Percentiles rank a stretch among this genome's conserved stretches.
Evolutionary conservation across 2,888 invertebrate species (phyloP).

Genomic region (Thera obeliscata): DNA sequence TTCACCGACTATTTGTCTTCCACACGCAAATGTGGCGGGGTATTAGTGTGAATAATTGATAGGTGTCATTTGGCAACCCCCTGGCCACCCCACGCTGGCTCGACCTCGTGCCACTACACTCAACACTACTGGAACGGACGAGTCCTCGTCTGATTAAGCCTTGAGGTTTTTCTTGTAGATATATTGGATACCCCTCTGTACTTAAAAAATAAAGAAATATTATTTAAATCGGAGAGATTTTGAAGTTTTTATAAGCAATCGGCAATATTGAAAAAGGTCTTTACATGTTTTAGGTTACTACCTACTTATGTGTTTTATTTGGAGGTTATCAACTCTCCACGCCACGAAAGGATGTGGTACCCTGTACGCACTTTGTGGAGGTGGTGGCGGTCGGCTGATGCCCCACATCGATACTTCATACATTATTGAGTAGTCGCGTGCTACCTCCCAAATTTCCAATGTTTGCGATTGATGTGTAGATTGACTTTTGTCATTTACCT

Average conservation of each 20-base stretch:
- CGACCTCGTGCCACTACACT: slow-evolving; percentile 46
- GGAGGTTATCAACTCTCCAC: slow-evolving; percentile 25
- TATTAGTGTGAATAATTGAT: slow-evolving; percentile 83
- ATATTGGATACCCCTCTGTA: no score
- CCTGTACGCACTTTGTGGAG: slow-evolving; percentile 59
- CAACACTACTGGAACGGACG: slow-evolving; percentile 48
- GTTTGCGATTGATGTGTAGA: slow-evolving; percentile 85
- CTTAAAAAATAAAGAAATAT: no score
- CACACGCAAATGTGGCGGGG: slow-evolving; percentile 82
- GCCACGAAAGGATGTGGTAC: slow-evolving; percentile 53
- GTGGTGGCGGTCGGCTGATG: slow-evolving; percentile 61
- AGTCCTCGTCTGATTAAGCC: slow-evolving; percentile 42
- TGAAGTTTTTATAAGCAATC: no score
- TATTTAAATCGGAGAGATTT: no score
- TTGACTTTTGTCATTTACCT: slow-evolving; percentile 84
- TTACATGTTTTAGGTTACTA: not conserved
- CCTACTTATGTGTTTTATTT: not conserved
- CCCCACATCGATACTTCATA: slow-evolving; percentile 83
- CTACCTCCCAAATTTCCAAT: slow-evolving; percentile 81
- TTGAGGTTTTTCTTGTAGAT: no score
- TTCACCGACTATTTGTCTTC: slow-evolving; percentile 79
- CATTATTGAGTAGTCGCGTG: slow-evolving; percentile 84
- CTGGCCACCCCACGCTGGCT: slow-evolving; percentile 47
- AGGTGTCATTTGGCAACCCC: slow-evolving; percentile 83
- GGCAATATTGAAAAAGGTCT: no score